Evolutionary conservation across 2,113 vertebrate species (phyloP).

Genomic region (Osmerus eperlanus): DNA sequence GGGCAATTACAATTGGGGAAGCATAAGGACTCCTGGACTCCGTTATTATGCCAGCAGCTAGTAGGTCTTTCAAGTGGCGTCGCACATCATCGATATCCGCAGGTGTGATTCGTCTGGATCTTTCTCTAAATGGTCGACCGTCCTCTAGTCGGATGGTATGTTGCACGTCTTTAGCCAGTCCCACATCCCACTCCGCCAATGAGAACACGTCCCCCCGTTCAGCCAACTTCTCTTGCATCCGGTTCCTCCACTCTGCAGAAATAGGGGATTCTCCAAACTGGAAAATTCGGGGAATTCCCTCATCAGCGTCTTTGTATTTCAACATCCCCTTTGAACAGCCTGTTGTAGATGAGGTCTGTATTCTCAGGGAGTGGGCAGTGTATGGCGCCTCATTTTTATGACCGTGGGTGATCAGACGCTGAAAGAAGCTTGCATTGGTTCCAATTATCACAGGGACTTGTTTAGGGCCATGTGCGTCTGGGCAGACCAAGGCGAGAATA

Average conservation of each 20-base stretch:
- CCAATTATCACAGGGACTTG: too few relatives aligned
- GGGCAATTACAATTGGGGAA: too few relatives aligned
- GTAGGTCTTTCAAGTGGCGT: neutral
- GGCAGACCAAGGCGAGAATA: too few relatives aligned
- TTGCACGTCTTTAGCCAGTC: conserved; percentile 12
- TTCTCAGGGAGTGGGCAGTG: too few relatives aligned
- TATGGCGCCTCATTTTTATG: too few relatives aligned
- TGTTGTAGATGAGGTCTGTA: too few relatives aligned
- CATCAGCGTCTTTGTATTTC: too few relatives aligned
- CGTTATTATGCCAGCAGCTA: neutral
- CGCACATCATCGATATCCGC: conserved; percentile 32
- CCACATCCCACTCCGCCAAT: conserved; percentile 22
- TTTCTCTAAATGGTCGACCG: conserved; percentile 27
- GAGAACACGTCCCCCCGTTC: conserved; percentile 12
- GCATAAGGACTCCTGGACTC: too few relatives aligned
- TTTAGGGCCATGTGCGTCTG: too few relatives aligned
- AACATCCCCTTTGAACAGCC: too few relatives aligned
- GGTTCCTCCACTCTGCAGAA: neutral
- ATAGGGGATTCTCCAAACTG: conserved; percentile 1
- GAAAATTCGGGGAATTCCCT: neutral
- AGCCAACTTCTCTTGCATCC: conserved; percentile 5
- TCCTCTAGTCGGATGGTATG: conserved; percentile 13
- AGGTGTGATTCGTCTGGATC: conserved; percentile 18
- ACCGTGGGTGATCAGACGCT: too few relatives aligned
- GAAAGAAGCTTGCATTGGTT: too few relatives aligned